Conservation (phyloP, 2,113 vertebrate species). For the Tachysurus fulvidraco region DNA sequence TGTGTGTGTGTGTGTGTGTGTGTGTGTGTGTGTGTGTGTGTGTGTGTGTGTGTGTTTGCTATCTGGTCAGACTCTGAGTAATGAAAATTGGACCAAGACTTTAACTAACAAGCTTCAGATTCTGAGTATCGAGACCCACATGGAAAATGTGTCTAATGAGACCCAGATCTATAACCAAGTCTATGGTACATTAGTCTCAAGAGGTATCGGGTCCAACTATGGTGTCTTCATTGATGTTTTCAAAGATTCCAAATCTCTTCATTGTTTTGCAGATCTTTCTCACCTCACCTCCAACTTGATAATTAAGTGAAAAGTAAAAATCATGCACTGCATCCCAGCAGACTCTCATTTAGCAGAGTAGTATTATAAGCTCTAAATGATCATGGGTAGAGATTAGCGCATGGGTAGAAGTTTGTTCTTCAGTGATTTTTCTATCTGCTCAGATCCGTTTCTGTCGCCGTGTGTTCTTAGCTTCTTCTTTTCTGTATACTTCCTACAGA, state of each 20-base stretch:
- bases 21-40: neutral
- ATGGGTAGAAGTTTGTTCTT: neutral
- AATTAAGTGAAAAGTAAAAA: neutral
- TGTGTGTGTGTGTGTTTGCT: neutral
- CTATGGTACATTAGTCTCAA: neutral
- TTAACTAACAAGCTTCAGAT: neutral
- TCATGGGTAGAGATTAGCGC: neutral
- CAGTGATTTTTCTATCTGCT: neutral
- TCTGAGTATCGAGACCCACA: neutral
- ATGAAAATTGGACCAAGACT: neutral
- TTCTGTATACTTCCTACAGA: constrained; percentile 69
- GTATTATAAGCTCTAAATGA: neutral
- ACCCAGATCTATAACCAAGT: neutral
- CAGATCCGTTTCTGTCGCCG: neutral
- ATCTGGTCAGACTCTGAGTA: neutral
- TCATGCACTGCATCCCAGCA: neutral
- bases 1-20: neutral
- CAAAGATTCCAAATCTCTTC: neutral
- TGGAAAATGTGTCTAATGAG: neutral
- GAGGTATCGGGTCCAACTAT: neutral
- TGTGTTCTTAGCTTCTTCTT: constrained; percentile 9
- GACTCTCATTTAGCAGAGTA: neutral
- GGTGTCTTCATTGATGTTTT: neutral
- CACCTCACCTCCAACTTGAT: neutral
- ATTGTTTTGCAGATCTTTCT: neutral